Evolutionary conservation across 2,113 vertebrate genomes (phyloP).

Genomic region (Istiophorus platypterus): DNA sequence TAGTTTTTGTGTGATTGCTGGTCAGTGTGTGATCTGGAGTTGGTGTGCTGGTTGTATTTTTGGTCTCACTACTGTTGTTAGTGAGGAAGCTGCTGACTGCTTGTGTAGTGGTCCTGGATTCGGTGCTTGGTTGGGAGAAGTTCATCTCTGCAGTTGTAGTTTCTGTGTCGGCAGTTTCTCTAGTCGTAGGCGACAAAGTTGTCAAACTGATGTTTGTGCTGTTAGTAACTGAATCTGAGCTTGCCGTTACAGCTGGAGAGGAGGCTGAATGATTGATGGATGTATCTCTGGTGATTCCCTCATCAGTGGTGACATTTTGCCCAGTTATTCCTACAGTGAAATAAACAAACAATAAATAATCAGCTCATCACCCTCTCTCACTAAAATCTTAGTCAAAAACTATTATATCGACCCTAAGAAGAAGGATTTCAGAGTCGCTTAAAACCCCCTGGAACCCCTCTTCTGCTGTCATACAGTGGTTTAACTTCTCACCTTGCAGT

Average conservation of each 20-base stretch:
- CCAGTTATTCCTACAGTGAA: conserved; percentile 28
- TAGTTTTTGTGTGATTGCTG: neutral
- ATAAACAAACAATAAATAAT: conserved; percentile 23
- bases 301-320: no score
- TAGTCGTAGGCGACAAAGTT: neutral
- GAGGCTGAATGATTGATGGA: neutral
- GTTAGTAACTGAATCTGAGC: neutral
- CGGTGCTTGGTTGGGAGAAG: neutral
- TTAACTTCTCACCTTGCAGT: no score
- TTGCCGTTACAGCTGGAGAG: neutral
- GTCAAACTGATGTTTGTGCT: neutral
- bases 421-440: no score
- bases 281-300: neutral
- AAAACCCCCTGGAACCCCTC: no score
- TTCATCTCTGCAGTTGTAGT: neutral
- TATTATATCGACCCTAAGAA: neutral
- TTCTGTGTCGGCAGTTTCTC: neutral
- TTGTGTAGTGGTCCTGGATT: neutral
- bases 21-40: neutral
- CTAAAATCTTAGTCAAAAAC: neutral
- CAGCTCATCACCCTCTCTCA: neutral
- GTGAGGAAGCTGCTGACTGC: neutral
- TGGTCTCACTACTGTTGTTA: conserved; percentile 15
- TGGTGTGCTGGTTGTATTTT: neutral
- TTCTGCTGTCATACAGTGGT: no score